Evolutionary conservation across 2,797 vertebrate genomes (phyloP), one percentile per base, ranked within the genome.

Genomic region (Ptychobarbus kaznakovi): DNA sequence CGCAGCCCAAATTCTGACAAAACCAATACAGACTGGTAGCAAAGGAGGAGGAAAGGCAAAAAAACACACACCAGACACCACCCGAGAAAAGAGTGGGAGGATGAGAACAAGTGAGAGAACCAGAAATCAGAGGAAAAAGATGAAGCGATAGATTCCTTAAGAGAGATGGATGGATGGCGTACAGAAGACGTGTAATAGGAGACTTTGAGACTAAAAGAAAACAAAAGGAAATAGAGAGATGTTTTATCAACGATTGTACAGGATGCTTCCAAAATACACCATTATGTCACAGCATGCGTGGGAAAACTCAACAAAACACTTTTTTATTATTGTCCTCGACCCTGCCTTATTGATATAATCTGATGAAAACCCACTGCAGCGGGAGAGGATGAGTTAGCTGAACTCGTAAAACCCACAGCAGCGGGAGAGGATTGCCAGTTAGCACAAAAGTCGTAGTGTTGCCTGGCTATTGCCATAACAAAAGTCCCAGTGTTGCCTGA

Each of bases 201-300:
- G 92, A 91, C 89, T 88, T 90, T 38, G 87, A 95, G 93, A 93
- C 93, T 84, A 86, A 93, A 91, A 79, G 90, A 93, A 94, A 95
- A 94, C 90, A 92, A 93, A 89, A 90, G 87, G 91, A 94, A 91
- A 91, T 88, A 89, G 92, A 94, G 93, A 92, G 82, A 91, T 94
- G 90, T 93, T 93, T 94, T 93, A 94, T 94, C 92, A 93, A 93
- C 89, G 91, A 94, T 91, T 93, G 88, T 91, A 91, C 90, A 80
- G 88, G 91, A 90, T 86, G 87, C 89, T 91, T 94, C 94, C 93
- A 95, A 95, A 95, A 93, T 90, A 95, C 87, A 95, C 93, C 44
- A 93, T 95, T 91, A 93, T 92, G 94, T 94, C 94, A 94, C 88
- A 90, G 77, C 0, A 81, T 93, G 92, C 92, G 92, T 95, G 94